phyloP scores from a whole-genome alignment of 2,888 invertebrate genomes.

The Neelides folsomi region DNA sequence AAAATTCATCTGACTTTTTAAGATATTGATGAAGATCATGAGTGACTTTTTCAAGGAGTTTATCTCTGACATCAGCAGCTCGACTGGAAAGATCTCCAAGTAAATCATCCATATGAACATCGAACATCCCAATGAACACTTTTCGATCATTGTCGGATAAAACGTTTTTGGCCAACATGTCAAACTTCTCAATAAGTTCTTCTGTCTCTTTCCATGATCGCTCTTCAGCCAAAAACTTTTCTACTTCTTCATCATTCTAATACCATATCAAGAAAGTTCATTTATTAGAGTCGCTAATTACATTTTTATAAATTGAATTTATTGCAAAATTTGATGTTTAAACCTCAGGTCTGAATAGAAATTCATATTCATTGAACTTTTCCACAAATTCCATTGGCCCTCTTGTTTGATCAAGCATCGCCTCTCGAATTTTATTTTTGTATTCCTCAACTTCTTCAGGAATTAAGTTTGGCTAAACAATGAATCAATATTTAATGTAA shows the following conservation, averaged over 20 bases:
- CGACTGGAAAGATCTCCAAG: conserved; percentile 55
- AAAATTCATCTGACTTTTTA: conserved; percentile 47
- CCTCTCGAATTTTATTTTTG: conserved; percentile 47
- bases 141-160: conserved; percentile 47
- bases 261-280: no score
- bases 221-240: conserved; percentile 52
- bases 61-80: conserved; percentile 54
- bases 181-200: conserved; percentile 41
- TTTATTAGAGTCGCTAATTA: no score
- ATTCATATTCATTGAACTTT: conserved; percentile 21
- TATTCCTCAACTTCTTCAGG: conserved; percentile 52
- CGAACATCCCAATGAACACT: conserved; percentile 67
- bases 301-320: neutral
- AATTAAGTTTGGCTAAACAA: conserved; percentile 60
- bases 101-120: conserved; percentile 65
- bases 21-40: conserved; percentile 65
- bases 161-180: conserved; percentile 42
- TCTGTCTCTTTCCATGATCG: conserved; percentile 41
- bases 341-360: conserved; percentile 27
- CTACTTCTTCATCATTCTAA: conserved; percentile 50
- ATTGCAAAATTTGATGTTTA: neutral
- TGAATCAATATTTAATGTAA: neutral
- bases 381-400: conserved; percentile 43
- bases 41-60: conserved; percentile 59
- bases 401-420: conserved; percentile 57